Conservation (phyloP, 2,113 vertebrate species). For the Coreoperca whiteheadi region DNA sequence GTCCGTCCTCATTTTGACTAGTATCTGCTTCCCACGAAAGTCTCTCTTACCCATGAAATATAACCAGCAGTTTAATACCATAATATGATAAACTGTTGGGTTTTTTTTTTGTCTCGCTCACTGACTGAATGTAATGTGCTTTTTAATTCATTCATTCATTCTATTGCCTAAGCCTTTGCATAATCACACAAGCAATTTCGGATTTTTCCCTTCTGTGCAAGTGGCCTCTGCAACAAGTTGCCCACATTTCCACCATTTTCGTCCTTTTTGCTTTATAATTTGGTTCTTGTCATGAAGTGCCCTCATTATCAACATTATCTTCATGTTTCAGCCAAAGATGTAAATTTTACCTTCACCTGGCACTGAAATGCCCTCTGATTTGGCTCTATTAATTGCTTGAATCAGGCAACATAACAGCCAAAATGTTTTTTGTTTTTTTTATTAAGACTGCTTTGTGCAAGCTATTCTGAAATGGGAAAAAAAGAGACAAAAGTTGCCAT, state of each 20-base stretch:
- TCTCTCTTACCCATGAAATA: conserved; percentile 36
- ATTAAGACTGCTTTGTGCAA: conserved; percentile 42
- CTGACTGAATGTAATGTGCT: conserved; percentile 22
- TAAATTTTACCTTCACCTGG: conserved; percentile 71
- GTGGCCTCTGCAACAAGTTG: conserved; percentile 48
- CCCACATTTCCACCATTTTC: conserved; percentile 41
- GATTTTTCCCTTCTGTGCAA: conserved; percentile 42
- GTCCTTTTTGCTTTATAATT: conserved; percentile 68
- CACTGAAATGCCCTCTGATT: conserved; percentile 59
- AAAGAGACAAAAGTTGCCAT: conserved; percentile 2
- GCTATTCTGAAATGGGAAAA: conserved; percentile 23
- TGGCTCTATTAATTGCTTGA: conserved; percentile 66
- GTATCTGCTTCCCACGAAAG: conserved; percentile 47
- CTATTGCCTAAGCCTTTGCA: conserved; percentile 45
- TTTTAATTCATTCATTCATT: conserved; percentile 40
- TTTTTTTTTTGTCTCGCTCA: conserved; percentile 22
- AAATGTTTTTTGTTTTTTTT: conserved; percentile 27
- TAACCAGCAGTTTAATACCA: conserved; percentile 37
- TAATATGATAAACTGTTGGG: conserved; percentile 23
- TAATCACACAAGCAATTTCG: conserved; percentile 46
- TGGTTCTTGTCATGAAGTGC: conserved; percentile 64
- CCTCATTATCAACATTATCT: conserved; percentile 75
- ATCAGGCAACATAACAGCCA: conserved; percentile 64
- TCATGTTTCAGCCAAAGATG: conserved; percentile 68
- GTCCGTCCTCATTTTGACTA: conserved; percentile 72